Base-by-base conservation (phyloP, 2,888 invertebrate species). In the Sarcophaga caerulescens region DNA sequence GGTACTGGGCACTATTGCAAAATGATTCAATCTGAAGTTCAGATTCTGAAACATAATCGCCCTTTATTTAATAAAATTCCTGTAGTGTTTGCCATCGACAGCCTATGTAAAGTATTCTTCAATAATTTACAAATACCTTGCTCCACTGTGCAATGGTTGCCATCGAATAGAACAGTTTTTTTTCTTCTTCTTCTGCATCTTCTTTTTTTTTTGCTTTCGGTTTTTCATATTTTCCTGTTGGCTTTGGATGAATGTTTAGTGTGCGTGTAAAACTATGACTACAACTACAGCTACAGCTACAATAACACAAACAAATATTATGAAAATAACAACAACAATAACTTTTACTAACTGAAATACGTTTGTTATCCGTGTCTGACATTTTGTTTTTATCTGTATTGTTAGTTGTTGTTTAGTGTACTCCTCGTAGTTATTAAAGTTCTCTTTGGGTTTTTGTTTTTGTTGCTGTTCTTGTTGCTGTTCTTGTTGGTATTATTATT, bases 361-460 rank as follows among this genome's bases (percentile, higher is more conserved):
- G 65, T 75, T 79, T 84, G 81, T 82, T 82, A 87, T 79, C 85
- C 81, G 78, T 87, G 87, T 87, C 84, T 85, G 85, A 85, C 73
- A 82, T 85, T 81, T 81, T 87, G 71, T 80, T 81, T 52, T 77
- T 85, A 87, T 84, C 87, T 86, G 69, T 76, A 80, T 68, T 78
- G 78, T 70, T 79, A 35, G 14, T 52, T 17, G 12, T 14, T 52
- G 12, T 52, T 35, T 35, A 35, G 35, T 52, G 12, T 52, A 52
- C 17, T 17, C 17, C 12, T 52, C 17, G 12, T 14, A 14, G 17
- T 17, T 84, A 70, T 35, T 57, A 73, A 52, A n/a, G 47, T 35
- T 35, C 35, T 35, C 35, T 35, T 35, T 35, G 35, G 35, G 35
- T 35, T 35, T 35, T 35, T 35, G 35, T 52, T 52, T 14, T 52